These are phyloP conservation scores for Oryzias woworae DNA, from an alignment of 2,113 vertebrate species.

Conservation along the genomic window DNA sequence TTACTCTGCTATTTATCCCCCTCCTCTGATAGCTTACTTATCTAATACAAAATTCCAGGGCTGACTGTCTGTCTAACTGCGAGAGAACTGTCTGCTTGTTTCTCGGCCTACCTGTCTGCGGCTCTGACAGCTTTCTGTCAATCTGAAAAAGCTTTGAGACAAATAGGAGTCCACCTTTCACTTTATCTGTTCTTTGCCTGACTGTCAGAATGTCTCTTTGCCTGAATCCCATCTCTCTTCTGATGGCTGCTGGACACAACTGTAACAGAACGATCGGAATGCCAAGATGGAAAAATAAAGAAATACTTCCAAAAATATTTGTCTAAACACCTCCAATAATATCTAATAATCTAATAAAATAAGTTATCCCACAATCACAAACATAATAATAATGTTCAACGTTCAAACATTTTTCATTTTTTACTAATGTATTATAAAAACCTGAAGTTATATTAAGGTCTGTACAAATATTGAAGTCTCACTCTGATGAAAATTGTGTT, in stretches of 20 bases:
- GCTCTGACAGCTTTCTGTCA: constrained; percentile 23
- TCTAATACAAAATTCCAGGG: constrained; percentile 94
- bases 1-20: constrained; percentile 96
- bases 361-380: too few species aligned
- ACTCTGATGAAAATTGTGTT: too few species aligned
- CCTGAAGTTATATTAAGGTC: not conserved
- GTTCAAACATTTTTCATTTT: not conserved
- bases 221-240: constrained; percentile 7
- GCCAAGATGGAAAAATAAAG: too few species aligned
- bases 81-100: constrained; percentile 50
- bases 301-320: too few species aligned
- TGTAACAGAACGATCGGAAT: too few species aligned
- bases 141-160: constrained; percentile 34
- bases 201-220: constrained; percentile 22
- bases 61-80: constrained; percentile 78
- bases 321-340: too few species aligned
- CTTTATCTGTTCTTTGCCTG: constrained; percentile 17
- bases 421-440: not conserved
- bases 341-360: too few species aligned
- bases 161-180: constrained; percentile 19
- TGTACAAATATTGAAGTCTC: not conserved
- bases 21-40: constrained; percentile 95
- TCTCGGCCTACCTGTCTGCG: constrained; percentile 31
- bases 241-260: too few species aligned
- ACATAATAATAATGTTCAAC: too few species aligned